Conservation (phyloP, 2,888 invertebrate species). For the Tetragnatha montana region DNA sequence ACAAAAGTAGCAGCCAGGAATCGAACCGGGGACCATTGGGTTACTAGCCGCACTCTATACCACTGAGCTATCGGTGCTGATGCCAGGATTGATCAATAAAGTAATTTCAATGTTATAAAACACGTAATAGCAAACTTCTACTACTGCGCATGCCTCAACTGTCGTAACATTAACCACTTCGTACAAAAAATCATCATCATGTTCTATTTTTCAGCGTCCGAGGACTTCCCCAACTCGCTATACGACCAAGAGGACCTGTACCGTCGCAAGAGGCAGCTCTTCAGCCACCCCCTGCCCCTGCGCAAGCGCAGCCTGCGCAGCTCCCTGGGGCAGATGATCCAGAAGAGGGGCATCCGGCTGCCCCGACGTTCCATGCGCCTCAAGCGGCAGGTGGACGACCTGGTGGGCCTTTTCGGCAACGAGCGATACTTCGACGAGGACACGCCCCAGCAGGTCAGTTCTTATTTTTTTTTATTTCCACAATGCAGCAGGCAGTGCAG, state of each 20-base stretch:
- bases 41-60: too few relatives aligned
- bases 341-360: slow-evolving; percentile 53
- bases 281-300: slow-evolving; percentile 39
- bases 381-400: slow-evolving; percentile 64
- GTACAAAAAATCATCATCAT: too few relatives aligned
- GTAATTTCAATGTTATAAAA: too few relatives aligned
- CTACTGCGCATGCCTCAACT: too few relatives aligned
- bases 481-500: too few relatives aligned
- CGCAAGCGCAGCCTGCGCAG: slow-evolving; percentile 61
- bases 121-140: too few relatives aligned
- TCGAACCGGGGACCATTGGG: too few relatives aligned
- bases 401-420: slow-evolving; percentile 59
- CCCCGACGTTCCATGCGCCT: slow-evolving; percentile 68
- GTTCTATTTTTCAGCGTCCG: slow-evolving; percentile 10
- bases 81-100: too few relatives aligned
- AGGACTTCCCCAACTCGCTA: slow-evolving; percentile 37
- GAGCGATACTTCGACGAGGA: slow-evolving; percentile 48
- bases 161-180: too few relatives aligned
- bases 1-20: too few relatives aligned
- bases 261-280: slow-evolving; percentile 65
- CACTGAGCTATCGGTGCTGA: too few relatives aligned
- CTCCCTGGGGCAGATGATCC: slow-evolving; percentile 66
- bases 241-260: slow-evolving; percentile 63
- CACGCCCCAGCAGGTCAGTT: neutral
- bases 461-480: too few relatives aligned